Conservation (phyloP, 2,113 vertebrate species). For the Calidris pugnax region DNA sequence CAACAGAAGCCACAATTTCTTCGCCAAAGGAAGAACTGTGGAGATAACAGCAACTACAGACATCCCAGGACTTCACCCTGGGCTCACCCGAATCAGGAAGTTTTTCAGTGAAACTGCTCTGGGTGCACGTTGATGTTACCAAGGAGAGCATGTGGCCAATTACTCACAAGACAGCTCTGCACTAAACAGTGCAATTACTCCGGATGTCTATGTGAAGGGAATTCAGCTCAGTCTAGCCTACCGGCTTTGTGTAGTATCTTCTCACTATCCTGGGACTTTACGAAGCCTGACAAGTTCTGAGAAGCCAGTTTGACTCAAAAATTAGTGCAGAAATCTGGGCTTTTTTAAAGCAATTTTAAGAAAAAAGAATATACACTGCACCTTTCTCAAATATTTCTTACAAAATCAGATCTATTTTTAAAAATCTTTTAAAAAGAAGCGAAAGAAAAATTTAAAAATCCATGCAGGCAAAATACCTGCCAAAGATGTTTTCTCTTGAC, state of each 20-base stretch:
- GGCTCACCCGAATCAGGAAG: neutral
- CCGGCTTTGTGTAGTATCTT: neutral
- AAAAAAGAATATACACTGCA: neutral
- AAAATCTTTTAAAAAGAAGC: neutral
- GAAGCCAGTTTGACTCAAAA: neutral
- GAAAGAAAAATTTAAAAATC: neutral
- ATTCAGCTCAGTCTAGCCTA: neutral
- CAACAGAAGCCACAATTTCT: neutral
- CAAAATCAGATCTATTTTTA: neutral
- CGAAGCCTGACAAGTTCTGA: neutral
- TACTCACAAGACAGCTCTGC: neutral
- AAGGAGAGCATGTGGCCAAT: neutral
- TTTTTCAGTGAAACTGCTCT: neutral
- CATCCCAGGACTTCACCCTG: neutral
- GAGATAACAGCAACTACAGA: neutral
- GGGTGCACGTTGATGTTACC: accelerated
- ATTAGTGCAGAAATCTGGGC: neutral
- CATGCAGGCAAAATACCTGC: neutral
- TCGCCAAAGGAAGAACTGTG: neutral
- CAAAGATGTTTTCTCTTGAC: neutral
- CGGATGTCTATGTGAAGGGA: neutral
- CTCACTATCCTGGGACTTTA: neutral
- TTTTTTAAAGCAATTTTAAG: neutral
- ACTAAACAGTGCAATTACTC: neutral
- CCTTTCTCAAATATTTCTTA: neutral